Evolutionary conservation across 2,888 invertebrate genomes (phyloP).

Genomic region (Yponomeuta sedellus): DNA sequence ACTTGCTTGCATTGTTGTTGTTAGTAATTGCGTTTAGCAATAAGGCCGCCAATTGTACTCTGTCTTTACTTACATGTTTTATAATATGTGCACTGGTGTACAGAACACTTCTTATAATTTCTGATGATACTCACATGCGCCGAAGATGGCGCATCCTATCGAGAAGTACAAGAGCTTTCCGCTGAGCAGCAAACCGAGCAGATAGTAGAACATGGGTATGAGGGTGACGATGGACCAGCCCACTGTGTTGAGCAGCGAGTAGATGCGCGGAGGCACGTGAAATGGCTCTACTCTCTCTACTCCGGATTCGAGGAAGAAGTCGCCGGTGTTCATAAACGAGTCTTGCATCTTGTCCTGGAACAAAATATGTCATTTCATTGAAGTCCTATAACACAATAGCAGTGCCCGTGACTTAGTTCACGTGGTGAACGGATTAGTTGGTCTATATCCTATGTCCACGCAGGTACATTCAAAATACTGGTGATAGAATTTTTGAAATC

Average conservation of each 20-base stretch:
- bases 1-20: no score
- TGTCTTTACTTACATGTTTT: no score
- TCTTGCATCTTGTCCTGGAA: constrained; percentile 83
- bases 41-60: no score
- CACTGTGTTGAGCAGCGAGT: constrained; percentile 82
- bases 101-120: no score
- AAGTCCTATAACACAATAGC: no score
- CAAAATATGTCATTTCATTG: not conserved
- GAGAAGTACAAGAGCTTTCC: constrained; percentile 84
- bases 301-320: constrained; percentile 87
- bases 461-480: no score
- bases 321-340: constrained; percentile 84
- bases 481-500: no score
- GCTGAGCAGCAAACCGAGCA: constrained; percentile 80
- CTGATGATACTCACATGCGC: constrained; percentile 82
- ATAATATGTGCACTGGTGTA: no score
- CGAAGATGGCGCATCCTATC: constrained; percentile 81
- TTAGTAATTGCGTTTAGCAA: no score
- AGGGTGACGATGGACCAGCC: constrained; percentile 82
- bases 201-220: constrained; percentile 83
- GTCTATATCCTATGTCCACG: no score
- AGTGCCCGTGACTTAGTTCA: no score
- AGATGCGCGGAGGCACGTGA: constrained; percentile 75
- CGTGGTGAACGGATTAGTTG: no score
- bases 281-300: constrained; percentile 79